Conservation (phyloP, 2,888 invertebrate species). For the Eristalis arbustorum region DNA sequence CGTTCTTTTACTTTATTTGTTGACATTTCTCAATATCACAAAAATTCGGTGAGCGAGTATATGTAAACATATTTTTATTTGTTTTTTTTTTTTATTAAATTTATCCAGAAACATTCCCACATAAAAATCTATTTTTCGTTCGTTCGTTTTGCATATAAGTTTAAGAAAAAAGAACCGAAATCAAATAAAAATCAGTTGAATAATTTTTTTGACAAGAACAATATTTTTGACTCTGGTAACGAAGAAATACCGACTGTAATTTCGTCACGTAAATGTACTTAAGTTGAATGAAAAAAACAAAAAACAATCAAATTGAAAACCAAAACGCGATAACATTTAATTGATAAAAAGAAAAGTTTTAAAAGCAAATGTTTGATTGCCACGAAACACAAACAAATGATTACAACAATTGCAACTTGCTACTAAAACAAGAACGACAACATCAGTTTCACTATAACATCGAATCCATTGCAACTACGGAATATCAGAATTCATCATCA, state of each 20-base stretch:
- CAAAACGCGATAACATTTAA: conserved; percentile 20
- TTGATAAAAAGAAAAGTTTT: conserved; percentile 2
- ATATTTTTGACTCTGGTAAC: conserved; percentile 38
- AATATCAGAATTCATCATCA: conserved; percentile 64
- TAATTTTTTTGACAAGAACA: conserved; percentile 42
- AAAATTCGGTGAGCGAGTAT: conserved; percentile 56
- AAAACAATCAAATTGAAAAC: background rate
- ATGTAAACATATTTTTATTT: background rate
- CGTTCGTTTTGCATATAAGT: conserved; percentile 61
- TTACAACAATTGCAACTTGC: conserved; percentile 55
- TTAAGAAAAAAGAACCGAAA: conserved; percentile 12
- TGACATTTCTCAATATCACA: conserved; percentile 42
- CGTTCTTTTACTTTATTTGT: conserved; percentile 30
- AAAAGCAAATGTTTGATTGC: conserved; percentile 63
- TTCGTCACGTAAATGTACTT: conserved; percentile 51
- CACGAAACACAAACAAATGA: conserved; percentile 67
- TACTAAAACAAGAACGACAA: conserved; percentile 59
- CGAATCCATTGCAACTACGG: conserved; percentile 66
- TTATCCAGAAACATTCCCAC: conserved; percentile 71
- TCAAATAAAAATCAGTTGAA: conserved; percentile 29
- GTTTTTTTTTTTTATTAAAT: conserved; percentile 52
- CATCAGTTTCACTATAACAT: conserved; percentile 61
- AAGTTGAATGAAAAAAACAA: background rate
- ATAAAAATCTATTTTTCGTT: conserved; percentile 62
- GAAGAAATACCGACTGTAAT: conserved; percentile 44